Base-by-base conservation (phyloP, 2,797 vertebrate genomes). In the Pseudochirops corinnae region DNA sequence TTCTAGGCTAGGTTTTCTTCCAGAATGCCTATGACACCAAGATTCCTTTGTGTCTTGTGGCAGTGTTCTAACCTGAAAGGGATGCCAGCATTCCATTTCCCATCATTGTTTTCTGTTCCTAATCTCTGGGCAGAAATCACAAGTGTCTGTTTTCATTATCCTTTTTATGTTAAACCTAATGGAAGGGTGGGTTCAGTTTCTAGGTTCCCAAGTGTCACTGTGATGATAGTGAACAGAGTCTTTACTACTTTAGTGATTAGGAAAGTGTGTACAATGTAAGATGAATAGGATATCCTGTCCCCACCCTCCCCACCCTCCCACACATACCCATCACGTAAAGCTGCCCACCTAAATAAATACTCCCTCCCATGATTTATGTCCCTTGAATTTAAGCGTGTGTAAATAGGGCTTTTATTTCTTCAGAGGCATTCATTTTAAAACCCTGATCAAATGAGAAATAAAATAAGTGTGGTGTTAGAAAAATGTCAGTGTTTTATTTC, bases 231-330 rank as follows among this genome's bases (percentile, higher is more conserved):
- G 57, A 93, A 92, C 95, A 90, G 94, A 31, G 60, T 93, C 60
- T 94, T 82, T 56, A 67, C 95, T 52, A 53, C 3, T 0, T 55
- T 96, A 55, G 74, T 94, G 91, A 96, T 53, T 94, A 97, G 97
- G 95, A 96, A 97, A 97, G 93, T 56, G 31, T 87, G 92, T 91
- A 98, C 98, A 97, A 98, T 87, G 97, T 98, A 97, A 97, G 98
- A 98, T 98, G 98, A 97, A 94, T 96, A 98, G 99, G 99, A 99
- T 98, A 98, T 99, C 99, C 99, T 99, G 98, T 96, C 98, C 98
- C 98, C 96, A 94, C 98, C 99, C 98, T 98, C 11, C 52, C 60
- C 94, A 56, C 93, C 92, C 52, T 93, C 92, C 56, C 90, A 67
- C 74, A 92, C 95, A 95, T 24, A 13, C 94, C 96, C 56, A 97